phyloP scores from a whole-genome alignment of 2,888 invertebrate species.

The Metallyticus violacea region DNA sequence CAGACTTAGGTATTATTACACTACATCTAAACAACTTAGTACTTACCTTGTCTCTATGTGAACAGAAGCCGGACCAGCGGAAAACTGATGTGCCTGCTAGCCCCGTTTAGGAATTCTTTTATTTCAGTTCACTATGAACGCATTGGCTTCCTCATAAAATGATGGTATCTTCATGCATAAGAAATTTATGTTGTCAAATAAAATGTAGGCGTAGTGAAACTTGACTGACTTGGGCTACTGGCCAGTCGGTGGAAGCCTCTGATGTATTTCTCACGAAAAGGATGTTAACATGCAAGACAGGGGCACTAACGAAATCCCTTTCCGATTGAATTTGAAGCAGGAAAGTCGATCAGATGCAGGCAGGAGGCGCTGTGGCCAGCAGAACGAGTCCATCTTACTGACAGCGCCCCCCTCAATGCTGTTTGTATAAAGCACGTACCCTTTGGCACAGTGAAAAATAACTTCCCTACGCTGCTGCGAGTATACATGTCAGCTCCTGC shows the following conservation, averaged over 20 bases:
- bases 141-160: not conserved
- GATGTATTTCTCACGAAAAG: not conserved
- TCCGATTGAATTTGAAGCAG: not conserved
- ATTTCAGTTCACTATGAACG: too few relatives aligned
- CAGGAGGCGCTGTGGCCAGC: not conserved
- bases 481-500: too few relatives aligned
- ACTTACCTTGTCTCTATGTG: too few relatives aligned
- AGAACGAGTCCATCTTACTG: not conserved
- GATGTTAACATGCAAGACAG: not conserved
- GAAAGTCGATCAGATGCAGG: not conserved
- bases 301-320: conserved; percentile 4
- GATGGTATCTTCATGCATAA: too few relatives aligned
- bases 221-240: not conserved
- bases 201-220: not conserved
- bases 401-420: not conserved
- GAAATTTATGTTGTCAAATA: not conserved
- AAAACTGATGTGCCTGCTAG: too few relatives aligned
- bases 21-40: too few relatives aligned
- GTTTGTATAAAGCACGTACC: not conserved
- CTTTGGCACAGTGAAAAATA: not conserved
- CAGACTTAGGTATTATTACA: too few relatives aligned
- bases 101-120: too few relatives aligned
- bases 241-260: not conserved
- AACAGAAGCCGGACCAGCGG: too few relatives aligned
- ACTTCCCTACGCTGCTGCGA: not conserved